A percentile compares a stretch with the other conserved stretches of the same genome.
These are phyloP conservation scores for Mus caroli DNA, from an alignment of 2,797 vertebrate species.

Conservation along the genomic window DNA sequence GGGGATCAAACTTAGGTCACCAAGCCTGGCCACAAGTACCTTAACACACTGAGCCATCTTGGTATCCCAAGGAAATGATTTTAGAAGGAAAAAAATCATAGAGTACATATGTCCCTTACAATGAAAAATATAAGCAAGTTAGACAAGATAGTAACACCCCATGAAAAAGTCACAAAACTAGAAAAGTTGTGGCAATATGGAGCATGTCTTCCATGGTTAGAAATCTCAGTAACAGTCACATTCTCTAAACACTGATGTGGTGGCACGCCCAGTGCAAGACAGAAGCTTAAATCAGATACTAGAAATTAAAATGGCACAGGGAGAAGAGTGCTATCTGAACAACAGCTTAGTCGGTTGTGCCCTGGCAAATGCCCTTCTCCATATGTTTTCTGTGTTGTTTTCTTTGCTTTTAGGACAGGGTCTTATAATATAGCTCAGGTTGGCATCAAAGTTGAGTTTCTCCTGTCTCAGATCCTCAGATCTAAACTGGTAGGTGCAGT, in stretches of 20 bases:
- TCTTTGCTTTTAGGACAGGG: background rate
- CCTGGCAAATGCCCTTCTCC: background rate
- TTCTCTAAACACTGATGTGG: background rate
- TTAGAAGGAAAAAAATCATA: background rate
- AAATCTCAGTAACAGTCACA: background rate
- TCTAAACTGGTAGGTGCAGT: no score
- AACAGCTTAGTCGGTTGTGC: background rate
- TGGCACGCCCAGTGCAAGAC: background rate
- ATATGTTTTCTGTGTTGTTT: background rate
- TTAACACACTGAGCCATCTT: background rate
- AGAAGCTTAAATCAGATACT: background rate
- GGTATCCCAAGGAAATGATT: background rate
- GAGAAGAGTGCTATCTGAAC: background rate
- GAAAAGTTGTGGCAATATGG: background rate
- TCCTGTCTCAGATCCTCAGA: background rate
- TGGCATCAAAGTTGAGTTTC: background rate
- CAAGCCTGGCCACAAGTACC: background rate
- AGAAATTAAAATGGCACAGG: background rate
- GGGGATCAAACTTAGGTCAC: background rate
- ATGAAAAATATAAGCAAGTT: slow-evolving; percentile 25
- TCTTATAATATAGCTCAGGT: background rate
- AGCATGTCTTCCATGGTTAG: background rate
- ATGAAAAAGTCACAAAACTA: background rate
- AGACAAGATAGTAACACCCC: slow-evolving; percentile 17
- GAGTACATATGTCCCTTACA: background rate